Conservation (phyloP, 2,113 vertebrate genomes). For the Struthidea cinerea region DNA sequence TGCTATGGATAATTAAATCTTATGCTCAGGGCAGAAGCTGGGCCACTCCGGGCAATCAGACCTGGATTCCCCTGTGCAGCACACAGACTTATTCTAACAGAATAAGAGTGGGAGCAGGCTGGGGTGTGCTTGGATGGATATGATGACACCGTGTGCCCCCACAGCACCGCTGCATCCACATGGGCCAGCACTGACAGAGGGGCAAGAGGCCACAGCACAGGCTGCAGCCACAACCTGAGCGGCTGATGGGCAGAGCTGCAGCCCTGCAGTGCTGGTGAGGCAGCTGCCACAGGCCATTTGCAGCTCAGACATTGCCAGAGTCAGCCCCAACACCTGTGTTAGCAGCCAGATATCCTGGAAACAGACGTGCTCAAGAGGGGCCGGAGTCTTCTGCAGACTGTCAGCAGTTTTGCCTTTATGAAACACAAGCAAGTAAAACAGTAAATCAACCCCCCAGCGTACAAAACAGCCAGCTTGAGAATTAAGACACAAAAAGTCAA, state of each 20-base stretch:
- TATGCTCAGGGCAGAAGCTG: slow-evolving; percentile 7
- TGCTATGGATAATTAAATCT: slow-evolving; percentile 56
- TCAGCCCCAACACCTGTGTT: neutral
- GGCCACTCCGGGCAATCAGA: neutral
- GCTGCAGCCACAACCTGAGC: neutral
- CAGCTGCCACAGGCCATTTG: neutral
- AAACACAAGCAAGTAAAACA: neutral
- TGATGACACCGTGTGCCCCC: neutral
- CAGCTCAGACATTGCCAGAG: neutral
- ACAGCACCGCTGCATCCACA: neutral
- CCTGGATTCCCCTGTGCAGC: neutral
- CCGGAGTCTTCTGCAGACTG: neutral
- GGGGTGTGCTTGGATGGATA: neutral
- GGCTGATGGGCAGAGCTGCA: neutral
- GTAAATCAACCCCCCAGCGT: neutral
- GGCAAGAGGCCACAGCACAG: neutral
- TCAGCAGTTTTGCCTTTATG: slow-evolving; percentile 19
- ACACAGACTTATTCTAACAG: neutral
- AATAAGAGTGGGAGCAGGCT: neutral
- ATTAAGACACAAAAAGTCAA: slow-evolving; percentile 50
- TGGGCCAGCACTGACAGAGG: neutral
- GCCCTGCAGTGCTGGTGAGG: neutral
- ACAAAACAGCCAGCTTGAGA: slow-evolving; percentile 11
- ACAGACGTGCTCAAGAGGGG: neutral
- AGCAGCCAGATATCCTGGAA: neutral